These are phyloP conservation scores for Actinernus sp. DNA, from an alignment of 92 coral and sea anemone species.

Conservation along the genomic window DNA sequence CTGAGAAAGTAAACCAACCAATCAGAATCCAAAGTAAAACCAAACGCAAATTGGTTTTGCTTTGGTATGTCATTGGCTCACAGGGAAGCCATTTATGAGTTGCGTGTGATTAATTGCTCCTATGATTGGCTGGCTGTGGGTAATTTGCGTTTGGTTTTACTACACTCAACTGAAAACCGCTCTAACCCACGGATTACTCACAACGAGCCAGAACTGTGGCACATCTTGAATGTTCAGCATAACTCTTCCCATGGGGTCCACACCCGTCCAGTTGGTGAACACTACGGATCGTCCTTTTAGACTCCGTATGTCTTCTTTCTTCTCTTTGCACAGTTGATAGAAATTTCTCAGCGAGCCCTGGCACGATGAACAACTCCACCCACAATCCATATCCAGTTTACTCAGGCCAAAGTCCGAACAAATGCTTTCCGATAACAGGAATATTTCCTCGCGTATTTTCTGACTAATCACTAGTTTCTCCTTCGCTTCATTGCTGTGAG, in stretches of 20 bases:
- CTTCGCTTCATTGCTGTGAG: slow-evolving; percentile 50
- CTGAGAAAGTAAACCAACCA: too few relatives aligned
- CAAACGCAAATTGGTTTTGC: too few relatives aligned
- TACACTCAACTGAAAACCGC: too few relatives aligned
- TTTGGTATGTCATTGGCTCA: too few relatives aligned
- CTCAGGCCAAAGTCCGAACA: slow-evolving; percentile 60
- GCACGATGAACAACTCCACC: slow-evolving; percentile 71
- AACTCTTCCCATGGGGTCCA: slow-evolving; percentile 78
- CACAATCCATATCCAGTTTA: slow-evolving; percentile 42
- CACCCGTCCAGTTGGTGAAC: slow-evolving; percentile 86
- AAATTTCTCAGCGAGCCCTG: slow-evolving; percentile 79
- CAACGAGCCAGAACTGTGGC: slow-evolving; percentile 90
- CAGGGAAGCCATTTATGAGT: too few relatives aligned
- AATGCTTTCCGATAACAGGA: slow-evolving; percentile 59
- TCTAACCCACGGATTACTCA: too few relatives aligned
- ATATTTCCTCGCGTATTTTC: slow-evolving; percentile 33
- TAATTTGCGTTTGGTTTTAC: too few relatives aligned
- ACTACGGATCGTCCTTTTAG: slow-evolving; percentile 69
- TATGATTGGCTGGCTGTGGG: too few relatives aligned
- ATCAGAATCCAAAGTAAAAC: too few relatives aligned
- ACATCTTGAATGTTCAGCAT: slow-evolving; percentile 80
- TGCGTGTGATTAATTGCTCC: too few relatives aligned
- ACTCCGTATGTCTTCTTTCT: slow-evolving; percentile 54
- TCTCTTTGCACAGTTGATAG: slow-evolving; percentile 53
- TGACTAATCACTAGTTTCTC: slow-evolving; percentile 61